Evolutionary conservation across 2,113 vertebrate genomes (phyloP).

Genomic region (Dromiciops gliroides): DNA sequence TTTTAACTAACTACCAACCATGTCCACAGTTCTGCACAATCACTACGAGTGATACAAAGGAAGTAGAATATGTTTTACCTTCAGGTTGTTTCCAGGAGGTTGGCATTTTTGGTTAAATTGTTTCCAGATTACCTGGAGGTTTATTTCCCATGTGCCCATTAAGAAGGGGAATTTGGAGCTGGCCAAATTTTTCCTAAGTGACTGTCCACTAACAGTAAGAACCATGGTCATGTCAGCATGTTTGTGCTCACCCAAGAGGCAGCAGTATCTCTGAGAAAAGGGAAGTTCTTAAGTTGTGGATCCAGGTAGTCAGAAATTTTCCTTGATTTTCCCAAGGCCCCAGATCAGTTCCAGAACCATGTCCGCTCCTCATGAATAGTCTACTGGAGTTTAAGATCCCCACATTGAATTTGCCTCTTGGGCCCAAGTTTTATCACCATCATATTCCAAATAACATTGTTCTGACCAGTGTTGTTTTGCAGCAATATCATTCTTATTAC

Average conservation of each 20-base stretch:
- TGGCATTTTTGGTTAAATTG: background rate
- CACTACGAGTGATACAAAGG: conserved; percentile 3
- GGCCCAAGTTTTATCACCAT: background rate
- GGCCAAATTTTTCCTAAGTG: background rate
- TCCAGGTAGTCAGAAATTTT: background rate
- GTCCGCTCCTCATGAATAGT: background rate
- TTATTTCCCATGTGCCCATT: background rate
- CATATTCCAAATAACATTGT: background rate
- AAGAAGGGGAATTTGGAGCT: background rate
- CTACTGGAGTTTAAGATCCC: background rate
- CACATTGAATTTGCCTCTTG: background rate
- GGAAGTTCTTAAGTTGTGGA: background rate
- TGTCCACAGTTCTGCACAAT: background rate
- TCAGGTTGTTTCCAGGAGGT: conserved; percentile 22
- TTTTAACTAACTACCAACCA: conserved; percentile 25
- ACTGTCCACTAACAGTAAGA: background rate
- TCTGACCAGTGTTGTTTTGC: background rate
- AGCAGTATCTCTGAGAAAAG: background rate
- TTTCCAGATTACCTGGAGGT: background rate
- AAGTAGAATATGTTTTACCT: conserved; percentile 27
- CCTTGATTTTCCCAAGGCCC: background rate
- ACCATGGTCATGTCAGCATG: background rate
- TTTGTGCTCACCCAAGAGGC: background rate
- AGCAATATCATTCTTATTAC: background rate
- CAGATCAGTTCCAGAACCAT: background rate